phyloP scores from a whole-genome alignment of 2,797 vertebrate genomes.

The Heterohyrax brucei region DNA sequence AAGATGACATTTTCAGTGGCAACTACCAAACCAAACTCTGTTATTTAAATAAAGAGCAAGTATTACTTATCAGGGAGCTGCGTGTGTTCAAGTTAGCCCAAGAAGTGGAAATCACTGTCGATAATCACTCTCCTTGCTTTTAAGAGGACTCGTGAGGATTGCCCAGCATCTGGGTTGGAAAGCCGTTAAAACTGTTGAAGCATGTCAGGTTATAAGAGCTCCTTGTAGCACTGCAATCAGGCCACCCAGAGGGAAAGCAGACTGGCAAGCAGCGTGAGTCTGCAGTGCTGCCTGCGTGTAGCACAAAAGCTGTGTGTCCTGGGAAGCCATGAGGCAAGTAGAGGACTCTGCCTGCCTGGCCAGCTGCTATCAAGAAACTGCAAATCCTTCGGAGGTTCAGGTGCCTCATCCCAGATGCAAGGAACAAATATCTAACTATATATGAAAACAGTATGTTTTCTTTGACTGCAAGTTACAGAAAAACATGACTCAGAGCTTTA shows the following conservation, averaged over 20 bases:
- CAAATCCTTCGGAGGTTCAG: background rate
- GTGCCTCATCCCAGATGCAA: background rate
- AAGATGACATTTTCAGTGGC: conserved; percentile 16
- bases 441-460: background rate
- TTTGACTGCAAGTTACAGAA: background rate
- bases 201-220: background rate
- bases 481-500: background rate
- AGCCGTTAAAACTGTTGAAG: conserved; percentile 13
- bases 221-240: background rate
- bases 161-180: background rate
- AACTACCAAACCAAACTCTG: conserved; percentile 60
- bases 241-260: background rate
- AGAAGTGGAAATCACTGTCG: conserved; percentile 57
- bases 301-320: background rate
- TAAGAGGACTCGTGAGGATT: conserved; percentile 49
- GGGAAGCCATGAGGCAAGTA: background rate
- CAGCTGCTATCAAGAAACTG: background rate
- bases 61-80: conserved; percentile 28
- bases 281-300: background rate
- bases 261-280: background rate
- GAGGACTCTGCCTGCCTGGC: background rate
- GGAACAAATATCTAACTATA: background rate
- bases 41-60: conserved; percentile 73
- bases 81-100: conserved; percentile 40
- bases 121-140: conserved; percentile 67